Conservation (phyloP, 2,113 vertebrate species). For the Leptosomus discolor region DNA sequence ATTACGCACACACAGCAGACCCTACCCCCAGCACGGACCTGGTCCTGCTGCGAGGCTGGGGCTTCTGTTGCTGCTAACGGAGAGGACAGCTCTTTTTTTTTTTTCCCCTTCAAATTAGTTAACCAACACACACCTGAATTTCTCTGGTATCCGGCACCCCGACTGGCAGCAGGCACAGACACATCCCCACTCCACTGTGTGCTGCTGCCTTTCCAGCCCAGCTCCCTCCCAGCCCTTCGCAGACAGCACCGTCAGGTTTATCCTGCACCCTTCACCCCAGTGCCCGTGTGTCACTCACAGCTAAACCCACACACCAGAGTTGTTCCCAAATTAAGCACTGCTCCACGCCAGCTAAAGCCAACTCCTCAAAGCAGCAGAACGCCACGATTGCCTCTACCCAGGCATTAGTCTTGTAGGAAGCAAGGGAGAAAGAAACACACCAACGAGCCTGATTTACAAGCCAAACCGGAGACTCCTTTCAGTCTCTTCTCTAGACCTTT, state of each 20-base stretch:
- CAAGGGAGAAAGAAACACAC: neutral
- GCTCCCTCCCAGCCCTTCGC: neutral
- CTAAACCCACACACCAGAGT: neutral
- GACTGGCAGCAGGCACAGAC: neutral
- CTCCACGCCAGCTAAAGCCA: neutral
- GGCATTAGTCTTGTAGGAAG: neutral
- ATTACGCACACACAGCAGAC: rapidly evolving
- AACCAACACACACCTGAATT: neutral
- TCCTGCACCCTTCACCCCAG: neutral
- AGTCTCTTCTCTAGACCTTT: neutral
- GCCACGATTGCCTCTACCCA: rapidly evolving
- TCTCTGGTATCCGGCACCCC: rapidly evolving
- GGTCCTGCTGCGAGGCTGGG: neutral
- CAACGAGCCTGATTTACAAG: neutral
- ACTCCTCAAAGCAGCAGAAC: neutral
- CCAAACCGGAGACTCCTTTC: neutral
- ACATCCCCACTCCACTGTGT: neutral
- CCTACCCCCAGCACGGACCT: rapidly evolving
- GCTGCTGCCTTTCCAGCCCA: neutral
- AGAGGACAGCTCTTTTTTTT: no score
- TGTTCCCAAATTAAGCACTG: neutral
- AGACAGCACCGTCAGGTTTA: neutral
- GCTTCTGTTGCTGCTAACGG: neutral
- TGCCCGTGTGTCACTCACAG: neutral
- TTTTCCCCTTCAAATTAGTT: neutral